phyloP scores from a whole-genome alignment of 92 coral and sea anemone species.

The Isaurus tuberculatus region DNA sequence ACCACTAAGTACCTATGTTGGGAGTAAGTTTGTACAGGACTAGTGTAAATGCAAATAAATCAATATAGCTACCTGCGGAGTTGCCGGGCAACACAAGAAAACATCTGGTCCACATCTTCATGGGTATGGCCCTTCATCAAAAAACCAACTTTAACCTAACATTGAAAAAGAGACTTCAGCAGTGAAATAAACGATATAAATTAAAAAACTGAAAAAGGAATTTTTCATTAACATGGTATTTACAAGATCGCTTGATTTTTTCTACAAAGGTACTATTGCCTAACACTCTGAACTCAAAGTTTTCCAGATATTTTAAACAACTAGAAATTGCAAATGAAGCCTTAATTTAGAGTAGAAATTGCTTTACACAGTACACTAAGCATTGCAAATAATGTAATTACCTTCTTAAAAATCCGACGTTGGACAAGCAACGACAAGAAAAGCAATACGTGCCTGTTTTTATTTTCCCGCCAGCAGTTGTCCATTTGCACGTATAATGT shows the following conservation, averaged over 20 bases:
- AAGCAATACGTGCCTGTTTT: constrained; percentile 23
- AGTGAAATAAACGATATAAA: too few species aligned
- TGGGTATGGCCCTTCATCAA: constrained; percentile 69
- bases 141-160: constrained; percentile 64
- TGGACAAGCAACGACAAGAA: constrained; percentile 32
- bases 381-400: neutral
- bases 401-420: constrained; percentile 43
- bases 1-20: too few species aligned
- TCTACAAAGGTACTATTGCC: too few species aligned
- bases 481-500: constrained; percentile 46
- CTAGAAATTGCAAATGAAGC: neutral
- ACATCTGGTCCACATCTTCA: constrained; percentile 63
- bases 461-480: constrained; percentile 47
- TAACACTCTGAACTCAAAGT: too few species aligned
- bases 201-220: neutral
- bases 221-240: too few species aligned
- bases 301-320: too few species aligned
- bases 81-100: constrained; percentile 13
- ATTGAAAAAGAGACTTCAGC: neutral
- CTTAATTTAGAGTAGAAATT: neutral
- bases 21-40: too few species aligned
- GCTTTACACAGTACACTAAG: neutral
- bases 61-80: neutral
- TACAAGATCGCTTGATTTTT: too few species aligned
- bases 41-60: too few species aligned